A percentile compares a stretch with the other conserved stretches of the same genome.
Evolutionary conservation across 1,140 invertebrate species (phyloP).

Genomic region (Penaeus indicus): DNA sequence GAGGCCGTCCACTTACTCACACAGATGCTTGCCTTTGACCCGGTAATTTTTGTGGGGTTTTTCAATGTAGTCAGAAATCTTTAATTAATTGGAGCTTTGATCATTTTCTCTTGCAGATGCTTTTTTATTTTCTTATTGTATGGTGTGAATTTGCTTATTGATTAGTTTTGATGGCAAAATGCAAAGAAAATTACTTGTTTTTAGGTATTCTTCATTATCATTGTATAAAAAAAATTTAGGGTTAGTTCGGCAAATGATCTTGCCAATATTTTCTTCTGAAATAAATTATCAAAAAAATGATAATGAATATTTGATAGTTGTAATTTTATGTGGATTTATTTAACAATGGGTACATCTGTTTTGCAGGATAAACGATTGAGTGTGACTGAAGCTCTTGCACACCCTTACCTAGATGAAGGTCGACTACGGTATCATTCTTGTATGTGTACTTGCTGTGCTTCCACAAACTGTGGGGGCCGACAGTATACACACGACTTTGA

Average conservation of each 20-base stretch:
- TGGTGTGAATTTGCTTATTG: too few relatives aligned
- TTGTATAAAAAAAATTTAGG: too few relatives aligned
- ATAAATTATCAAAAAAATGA: too few relatives aligned
- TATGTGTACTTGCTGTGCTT: slow-evolving; percentile 97
- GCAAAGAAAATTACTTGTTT: too few relatives aligned
- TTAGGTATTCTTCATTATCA: too few relatives aligned
- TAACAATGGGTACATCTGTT: slow-evolving; percentile 40
- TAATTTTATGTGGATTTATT: too few relatives aligned
- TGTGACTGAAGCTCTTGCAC: slow-evolving; percentile 92
- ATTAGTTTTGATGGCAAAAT: too few relatives aligned
- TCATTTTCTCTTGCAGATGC: neutral
- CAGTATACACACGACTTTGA: slow-evolving; percentile 95
- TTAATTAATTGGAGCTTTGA: neutral
- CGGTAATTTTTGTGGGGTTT: slow-evolving; percentile 77
- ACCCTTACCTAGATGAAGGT: slow-evolving; percentile 98
- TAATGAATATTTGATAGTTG: too few relatives aligned
- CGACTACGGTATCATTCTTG: slow-evolving; percentile 98
- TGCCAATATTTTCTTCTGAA: too few relatives aligned
- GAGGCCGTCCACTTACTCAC: slow-evolving; percentile 98
- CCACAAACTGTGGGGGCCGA: slow-evolving; percentile 78
- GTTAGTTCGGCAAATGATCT: too few relatives aligned
- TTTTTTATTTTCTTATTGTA: too few relatives aligned
- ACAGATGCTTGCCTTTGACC: slow-evolving; percentile 98
- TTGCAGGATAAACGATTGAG: slow-evolving; percentile 91
- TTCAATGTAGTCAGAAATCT: too few relatives aligned